Conservation (phyloP, 2,888 invertebrate genomes). For the Apamea monoglypha region DNA sequence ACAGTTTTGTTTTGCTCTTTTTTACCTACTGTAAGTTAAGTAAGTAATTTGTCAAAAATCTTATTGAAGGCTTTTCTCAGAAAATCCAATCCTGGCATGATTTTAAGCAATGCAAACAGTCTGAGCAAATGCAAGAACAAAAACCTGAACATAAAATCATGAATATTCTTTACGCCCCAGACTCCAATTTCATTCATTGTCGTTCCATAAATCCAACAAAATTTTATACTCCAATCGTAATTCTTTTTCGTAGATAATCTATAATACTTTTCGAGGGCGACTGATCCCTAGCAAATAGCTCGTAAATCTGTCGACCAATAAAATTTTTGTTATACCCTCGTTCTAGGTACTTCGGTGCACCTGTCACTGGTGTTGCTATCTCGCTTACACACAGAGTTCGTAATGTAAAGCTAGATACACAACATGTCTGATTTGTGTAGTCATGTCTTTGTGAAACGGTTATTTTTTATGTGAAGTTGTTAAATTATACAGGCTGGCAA, state of each 20-base stretch:
- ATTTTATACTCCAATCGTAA: constrained; percentile 66
- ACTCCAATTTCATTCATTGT: constrained; percentile 63
- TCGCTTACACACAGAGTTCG: constrained; percentile 59
- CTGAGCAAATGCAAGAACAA: not conserved
- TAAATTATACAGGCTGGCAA: not conserved
- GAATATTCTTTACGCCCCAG: constrained; percentile 28
- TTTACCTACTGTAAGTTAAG: not conserved
- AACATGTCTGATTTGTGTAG: not conserved
- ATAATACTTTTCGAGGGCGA: constrained; percentile 68
- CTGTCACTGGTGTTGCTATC: constrained; percentile 73
- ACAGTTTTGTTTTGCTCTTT: not conserved
- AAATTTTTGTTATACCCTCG: constrained; percentile 72
- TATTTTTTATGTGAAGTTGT: not conserved
- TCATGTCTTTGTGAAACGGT: not conserved
- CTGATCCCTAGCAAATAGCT: constrained; percentile 69
- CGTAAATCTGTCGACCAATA: constrained; percentile 70
- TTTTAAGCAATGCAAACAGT: not conserved
- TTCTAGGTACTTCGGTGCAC: constrained; percentile 70
- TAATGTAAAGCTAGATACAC: constrained; percentile 49
- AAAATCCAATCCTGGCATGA: not conserved
- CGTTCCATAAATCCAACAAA: constrained; percentile 59
- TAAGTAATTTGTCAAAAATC: not conserved
- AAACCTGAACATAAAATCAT: constrained; percentile 12
- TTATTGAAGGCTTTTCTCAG: not conserved
- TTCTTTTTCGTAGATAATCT: constrained; percentile 68